phyloP scores from a whole-genome alignment of 2,797 vertebrate species.

The Novumbra hubbsi region DNA sequence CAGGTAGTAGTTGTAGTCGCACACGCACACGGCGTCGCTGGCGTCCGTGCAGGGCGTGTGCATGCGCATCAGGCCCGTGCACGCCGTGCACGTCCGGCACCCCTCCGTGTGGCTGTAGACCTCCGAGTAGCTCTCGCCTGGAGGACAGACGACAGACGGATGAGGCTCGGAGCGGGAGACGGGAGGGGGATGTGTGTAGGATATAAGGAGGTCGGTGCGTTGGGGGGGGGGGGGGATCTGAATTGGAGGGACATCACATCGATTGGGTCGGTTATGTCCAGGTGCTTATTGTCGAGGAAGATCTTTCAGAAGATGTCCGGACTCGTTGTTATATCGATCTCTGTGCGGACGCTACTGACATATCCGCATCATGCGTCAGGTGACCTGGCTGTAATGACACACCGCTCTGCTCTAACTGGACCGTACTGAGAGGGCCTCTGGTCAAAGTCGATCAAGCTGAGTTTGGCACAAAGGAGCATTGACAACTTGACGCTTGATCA shows the following conservation, averaged over 20 bases:
- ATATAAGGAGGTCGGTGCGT: background rate
- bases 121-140: slow-evolving; percentile 93
- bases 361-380: slow-evolving; percentile 33
- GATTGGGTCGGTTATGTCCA: background rate
- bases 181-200: slow-evolving; percentile 25
- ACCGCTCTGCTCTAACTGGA: background rate
- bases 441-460: slow-evolving; percentile 13
- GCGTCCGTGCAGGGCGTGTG: slow-evolving; percentile 90
- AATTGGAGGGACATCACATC: too few species aligned
- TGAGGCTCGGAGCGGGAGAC: background rate
- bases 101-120: slow-evolving; percentile 83
- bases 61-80: slow-evolving; percentile 88
- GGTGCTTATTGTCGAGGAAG: slow-evolving; percentile 52
- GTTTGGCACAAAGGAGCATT: background rate
- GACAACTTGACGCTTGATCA: background rate
- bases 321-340: slow-evolving; percentile 61
- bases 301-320: slow-evolving; percentile 50
- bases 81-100: slow-evolving; percentile 84
- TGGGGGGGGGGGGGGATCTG: background rate
- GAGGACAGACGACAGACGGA: slow-evolving; percentile 17
- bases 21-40: slow-evolving; percentile 86
- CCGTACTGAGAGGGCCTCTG: background rate
- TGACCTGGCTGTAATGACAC: slow-evolving; percentile 18
- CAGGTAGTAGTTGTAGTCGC: slow-evolving; percentile 85
- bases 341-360: slow-evolving; percentile 41